A percentile compares a stretch with the other conserved stretches of the same genome.
phyloP scores from a whole-genome alignment of 2,113 vertebrate species.

The Pomatorhinus ruficollis region DNA sequence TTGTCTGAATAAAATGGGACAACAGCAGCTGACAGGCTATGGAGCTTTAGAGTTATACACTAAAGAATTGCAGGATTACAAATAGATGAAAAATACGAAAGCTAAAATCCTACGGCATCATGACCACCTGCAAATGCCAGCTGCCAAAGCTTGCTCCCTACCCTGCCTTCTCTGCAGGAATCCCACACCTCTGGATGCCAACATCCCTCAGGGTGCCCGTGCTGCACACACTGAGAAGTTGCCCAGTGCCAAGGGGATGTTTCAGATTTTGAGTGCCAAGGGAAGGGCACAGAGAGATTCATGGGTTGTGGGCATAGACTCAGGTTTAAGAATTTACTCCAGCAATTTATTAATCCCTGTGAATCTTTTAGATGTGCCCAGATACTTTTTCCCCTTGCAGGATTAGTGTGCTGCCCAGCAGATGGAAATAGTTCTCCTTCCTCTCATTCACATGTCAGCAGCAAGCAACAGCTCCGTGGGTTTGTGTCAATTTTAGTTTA shows the following conservation, averaged over 20 bases:
- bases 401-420: neutral
- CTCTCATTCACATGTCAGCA: neutral
- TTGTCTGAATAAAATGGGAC: neutral
- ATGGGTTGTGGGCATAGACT: neutral
- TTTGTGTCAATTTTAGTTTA: neutral
- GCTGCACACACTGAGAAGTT: neutral
- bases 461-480: neutral
- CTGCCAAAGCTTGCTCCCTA: neutral
- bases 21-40: neutral
- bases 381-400: neutral
- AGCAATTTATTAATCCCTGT: neutral
- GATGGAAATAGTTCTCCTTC: neutral
- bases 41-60: neutral
- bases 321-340: neutral
- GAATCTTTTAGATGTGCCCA: neutral
- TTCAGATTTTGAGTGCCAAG: neutral
- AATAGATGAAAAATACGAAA: neutral
- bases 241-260: rapidly evolving
- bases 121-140: neutral
- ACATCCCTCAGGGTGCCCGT: neutral
- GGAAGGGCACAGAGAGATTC: neutral
- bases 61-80: neutral
- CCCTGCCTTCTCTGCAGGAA: neutral
- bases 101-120: neutral
- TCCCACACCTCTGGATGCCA: neutral